These are phyloP conservation scores for Auanema sp. DNA, from an alignment of 2,888 invertebrate species.

Conservation along the genomic window DNA sequence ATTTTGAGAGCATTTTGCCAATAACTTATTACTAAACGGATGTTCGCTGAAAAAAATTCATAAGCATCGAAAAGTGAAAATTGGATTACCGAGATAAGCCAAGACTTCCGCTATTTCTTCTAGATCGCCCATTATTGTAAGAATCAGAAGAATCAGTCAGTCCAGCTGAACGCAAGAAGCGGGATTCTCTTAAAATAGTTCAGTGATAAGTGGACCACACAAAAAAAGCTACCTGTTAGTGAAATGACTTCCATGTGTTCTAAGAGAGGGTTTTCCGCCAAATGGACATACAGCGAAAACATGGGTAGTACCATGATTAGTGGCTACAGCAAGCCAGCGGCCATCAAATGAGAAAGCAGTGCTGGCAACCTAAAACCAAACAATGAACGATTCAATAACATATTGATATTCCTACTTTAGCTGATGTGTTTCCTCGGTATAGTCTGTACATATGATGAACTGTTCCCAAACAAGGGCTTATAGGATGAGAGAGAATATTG, in stretches of 20 bases:
- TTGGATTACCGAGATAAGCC: not conserved
- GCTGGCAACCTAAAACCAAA: slow-evolving; percentile 72
- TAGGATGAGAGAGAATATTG: slow-evolving; percentile 87
- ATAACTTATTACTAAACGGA: slow-evolving; percentile 10
- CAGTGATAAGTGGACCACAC: slow-evolving; percentile 1
- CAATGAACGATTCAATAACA: slow-evolving; percentile 8
- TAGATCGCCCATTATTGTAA: slow-evolving; percentile 8
- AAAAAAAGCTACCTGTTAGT: slow-evolving; percentile 75
- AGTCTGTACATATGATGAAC: slow-evolving; percentile 87
- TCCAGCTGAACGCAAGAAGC: slow-evolving; percentile 92
- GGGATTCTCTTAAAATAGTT: slow-evolving; percentile 41
- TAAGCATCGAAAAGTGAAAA: too few relatives aligned
- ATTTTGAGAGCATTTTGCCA: slow-evolving; percentile 69
- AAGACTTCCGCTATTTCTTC: slow-evolving; percentile 17
- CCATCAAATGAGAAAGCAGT: slow-evolving; percentile 87
- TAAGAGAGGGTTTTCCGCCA: slow-evolving; percentile 77
- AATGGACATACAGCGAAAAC: slow-evolving; percentile 95
- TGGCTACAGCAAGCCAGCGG: slow-evolving; percentile 94
- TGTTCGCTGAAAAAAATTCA: slow-evolving; percentile 21
- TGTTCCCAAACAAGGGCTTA: slow-evolving; percentile 76
- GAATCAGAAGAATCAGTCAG: slow-evolving; percentile 69
- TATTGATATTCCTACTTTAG: slow-evolving; percentile 74
- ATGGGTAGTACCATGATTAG: slow-evolving; percentile 89
- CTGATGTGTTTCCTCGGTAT: slow-evolving; percentile 91
- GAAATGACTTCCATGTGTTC: slow-evolving; percentile 92